A percentile compares a stretch with the other conserved stretches of the same genome.
phyloP scores from a whole-genome alignment of 2,888 invertebrate genomes.

The Eristalinus sepulchralis region DNA sequence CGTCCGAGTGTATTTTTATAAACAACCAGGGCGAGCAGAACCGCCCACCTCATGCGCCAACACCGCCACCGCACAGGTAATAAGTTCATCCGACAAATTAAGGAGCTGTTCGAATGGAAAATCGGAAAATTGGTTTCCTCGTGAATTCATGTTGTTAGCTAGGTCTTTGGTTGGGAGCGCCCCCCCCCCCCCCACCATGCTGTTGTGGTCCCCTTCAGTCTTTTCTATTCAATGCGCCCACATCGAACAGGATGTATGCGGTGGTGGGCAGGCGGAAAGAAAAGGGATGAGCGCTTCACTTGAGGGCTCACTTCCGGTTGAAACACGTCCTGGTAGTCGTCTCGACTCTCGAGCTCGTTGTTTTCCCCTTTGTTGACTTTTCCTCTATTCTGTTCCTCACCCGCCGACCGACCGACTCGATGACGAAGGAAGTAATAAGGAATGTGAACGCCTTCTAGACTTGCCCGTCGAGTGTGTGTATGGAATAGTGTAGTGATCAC shows the following conservation, averaged over 20 bases:
- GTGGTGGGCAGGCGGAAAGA: conserved; percentile 22
- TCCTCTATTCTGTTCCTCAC: conserved; percentile 1
- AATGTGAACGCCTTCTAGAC: conserved; percentile 55
- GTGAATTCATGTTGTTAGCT: conserved; percentile 69
- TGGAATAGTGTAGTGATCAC: conserved; percentile 56
- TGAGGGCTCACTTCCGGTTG: conserved; percentile 67
- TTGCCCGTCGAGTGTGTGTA: conserved; percentile 41
- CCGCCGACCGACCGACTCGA: not conserved
- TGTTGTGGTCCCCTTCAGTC: not conserved
- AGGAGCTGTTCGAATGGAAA: conserved; percentile 72
- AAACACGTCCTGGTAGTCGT: conserved; percentile 11
- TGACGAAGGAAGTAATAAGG: conserved; percentile 54
- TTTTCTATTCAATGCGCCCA: not conserved
- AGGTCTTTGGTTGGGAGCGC: conserved; percentile 58
- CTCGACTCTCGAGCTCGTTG: conserved; percentile 34
- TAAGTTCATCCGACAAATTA: conserved; percentile 72
- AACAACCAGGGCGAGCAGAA: conserved; percentile 27
- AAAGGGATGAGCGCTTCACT: conserved; percentile 44
- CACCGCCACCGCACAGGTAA: conserved; percentile 63
- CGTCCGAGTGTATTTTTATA: conserved; percentile 63
- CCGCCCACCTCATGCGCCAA: not conserved
- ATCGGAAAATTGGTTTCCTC: conserved; percentile 71
- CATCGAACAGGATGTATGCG: conserved; percentile 21
- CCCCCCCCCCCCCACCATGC: too few relatives aligned
- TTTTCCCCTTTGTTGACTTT: conserved; percentile 56